Base-by-base conservation (phyloP, 2,113 vertebrate species). In the Micronycteris hirsuta region DNA sequence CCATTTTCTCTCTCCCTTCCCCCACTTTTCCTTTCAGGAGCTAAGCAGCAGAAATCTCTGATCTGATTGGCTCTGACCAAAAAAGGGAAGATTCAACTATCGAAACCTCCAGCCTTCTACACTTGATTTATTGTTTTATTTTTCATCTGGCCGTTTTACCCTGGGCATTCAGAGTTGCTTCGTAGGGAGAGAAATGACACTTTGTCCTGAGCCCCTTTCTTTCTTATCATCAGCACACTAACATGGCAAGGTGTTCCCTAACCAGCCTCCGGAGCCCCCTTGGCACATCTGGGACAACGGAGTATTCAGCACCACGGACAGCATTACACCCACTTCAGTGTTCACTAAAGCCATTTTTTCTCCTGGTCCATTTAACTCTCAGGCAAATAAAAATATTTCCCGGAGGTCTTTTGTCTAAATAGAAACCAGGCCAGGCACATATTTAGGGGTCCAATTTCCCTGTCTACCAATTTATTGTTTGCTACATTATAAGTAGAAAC, bases 291-390 rank as follows among this genome's bases (percentile, higher is more conserved):
- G 65, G 38, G 41, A 90, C 71, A 67, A 68, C 10, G 0, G 9
- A 47, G 63, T 26, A 14, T 97, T 97, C 98, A 98, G 98, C 78
- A 98, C 98, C 98, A 96, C 73, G 98, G 98, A 98, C 96, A 98
- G 98, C 98, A 93, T 87, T 86, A 41, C 15, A 67, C 0, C 31
- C 76, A 7, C 67, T 67, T n/a, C 82, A 14, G 80, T 2, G 28
- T 56, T 87, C 12, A 38, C 65, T 88, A 63, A 89, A 89, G 78
- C 36, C 38, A 74, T 78, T 67, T 76, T 74, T 58, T 9, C 24
- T 10, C 58, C 65, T 68, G 33, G 49, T 71, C 49, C 74, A 88
- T 83, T 94, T 91, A 28, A 76, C 19, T 54, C 38, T 92, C 81
- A 49, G 61, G 78, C 97, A 94, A 96, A 97, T 94, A 74, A 86